Base-by-base conservation (phyloP, 2,888 invertebrate species). In the Euzophera pinguis region DNA sequence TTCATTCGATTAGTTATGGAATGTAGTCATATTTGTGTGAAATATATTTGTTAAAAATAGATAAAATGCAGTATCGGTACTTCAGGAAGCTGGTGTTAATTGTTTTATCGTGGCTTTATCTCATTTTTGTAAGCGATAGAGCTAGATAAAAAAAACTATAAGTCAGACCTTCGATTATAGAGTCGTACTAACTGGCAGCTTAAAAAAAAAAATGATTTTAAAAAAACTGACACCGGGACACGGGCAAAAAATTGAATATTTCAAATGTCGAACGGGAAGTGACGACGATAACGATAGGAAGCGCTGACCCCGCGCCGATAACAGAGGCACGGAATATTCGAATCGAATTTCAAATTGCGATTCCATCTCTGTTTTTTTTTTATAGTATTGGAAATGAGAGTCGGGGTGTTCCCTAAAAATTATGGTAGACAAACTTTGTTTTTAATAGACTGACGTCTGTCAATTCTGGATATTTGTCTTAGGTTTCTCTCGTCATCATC, bases 281-380 rank as follows among this genome's bases (percentile, higher is more conserved):
- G 70, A 70, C 65, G 63, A 57, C 76, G 76, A 77, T 77, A 75
- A 59, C 71, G 78, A 78, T 78, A 78, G 80, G 78, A 80, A 78
- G 67, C 73, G 73, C 75, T 79, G 80, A 78, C 80, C 80, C 78
- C 69, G 73, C 51, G 17, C 49, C 62, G 72, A 77, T 78, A 79
- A 73, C 73, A 60, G 62, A 61, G 61, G 62, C 64, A 54, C 57
- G 41, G 59, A 58, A 63, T 59, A 73, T 75, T 73, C 71, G 65
- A 71, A 73, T 73, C 71, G 65, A 71, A 73, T 69, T 76, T 78
- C 69, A 71, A 78, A 76, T 75, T 70, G 68, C 67, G 65, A 70
- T 65, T 68, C 66, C 73, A 67, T 70, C 69, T 72, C 66, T 65
- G 67, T 65, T 53, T 47, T 52, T 57, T 55, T 55, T 60, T 64